Evolutionary conservation across 2,113 vertebrate species (phyloP).

Genomic region (Oxyruncus cristatus): DNA sequence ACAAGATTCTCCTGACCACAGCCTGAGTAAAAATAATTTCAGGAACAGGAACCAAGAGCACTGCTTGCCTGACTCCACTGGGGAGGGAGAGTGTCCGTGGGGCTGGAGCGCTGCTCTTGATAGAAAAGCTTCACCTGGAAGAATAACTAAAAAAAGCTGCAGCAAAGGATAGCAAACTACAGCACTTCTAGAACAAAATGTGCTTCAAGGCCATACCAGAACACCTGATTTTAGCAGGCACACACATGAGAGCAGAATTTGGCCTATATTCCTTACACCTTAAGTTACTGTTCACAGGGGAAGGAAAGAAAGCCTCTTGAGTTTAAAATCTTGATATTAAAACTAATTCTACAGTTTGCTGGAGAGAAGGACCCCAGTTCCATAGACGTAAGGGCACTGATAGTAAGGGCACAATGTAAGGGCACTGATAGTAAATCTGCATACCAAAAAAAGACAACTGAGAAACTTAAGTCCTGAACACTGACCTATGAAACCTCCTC

Average conservation of each 20-base stretch:
- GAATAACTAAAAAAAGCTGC: not conserved
- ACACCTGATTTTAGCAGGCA: not conserved
- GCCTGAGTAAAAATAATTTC: not conserved
- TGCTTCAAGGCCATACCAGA: not conserved
- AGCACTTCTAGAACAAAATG: not conserved
- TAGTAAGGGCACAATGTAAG: not conserved
- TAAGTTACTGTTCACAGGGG: not conserved
- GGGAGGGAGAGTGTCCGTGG: not conserved
- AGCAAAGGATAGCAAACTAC: not conserved
- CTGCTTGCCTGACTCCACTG: not conserved
- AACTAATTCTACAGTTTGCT: not conserved
- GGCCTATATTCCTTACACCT: not conserved
- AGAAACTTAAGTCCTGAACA: not conserved
- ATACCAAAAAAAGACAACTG: not conserved
- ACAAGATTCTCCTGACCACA: not conserved
- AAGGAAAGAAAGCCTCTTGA: not conserved
- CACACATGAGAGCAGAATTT: not conserved
- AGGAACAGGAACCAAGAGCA: not conserved
- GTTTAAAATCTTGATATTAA: not conserved
- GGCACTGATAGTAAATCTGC: not conserved
- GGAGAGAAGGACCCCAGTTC: not conserved
- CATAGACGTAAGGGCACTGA: not conserved
- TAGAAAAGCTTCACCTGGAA: not conserved
- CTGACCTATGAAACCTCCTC: not conserved
- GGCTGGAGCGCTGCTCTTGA: not conserved